Conservation (phyloP, 2,888 invertebrate species). For the Drosophila buzzatii region DNA sequence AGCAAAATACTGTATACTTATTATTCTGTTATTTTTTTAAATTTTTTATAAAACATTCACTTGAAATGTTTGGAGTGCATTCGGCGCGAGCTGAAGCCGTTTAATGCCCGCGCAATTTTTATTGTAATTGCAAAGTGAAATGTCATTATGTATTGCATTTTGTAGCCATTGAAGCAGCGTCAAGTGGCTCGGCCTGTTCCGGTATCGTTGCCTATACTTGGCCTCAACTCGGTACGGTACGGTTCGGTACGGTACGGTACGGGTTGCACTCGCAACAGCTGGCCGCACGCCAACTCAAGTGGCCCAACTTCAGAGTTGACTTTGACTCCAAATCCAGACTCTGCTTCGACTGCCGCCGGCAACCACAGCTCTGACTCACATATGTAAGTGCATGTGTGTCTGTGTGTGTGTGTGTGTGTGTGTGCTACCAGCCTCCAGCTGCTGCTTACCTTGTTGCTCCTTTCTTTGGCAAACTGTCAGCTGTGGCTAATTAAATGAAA, state of each 20-base stretch:
- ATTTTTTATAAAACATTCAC: conserved; percentile 46
- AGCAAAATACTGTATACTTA: background rate
- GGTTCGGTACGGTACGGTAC: conserved; percentile 19
- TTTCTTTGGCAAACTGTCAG: conserved; percentile 75
- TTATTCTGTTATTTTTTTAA: conserved; percentile 8
- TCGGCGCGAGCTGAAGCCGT: conserved; percentile 71
- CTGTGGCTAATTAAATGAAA: conserved; percentile 79
- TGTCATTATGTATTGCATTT: conserved; percentile 77
- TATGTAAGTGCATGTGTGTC: conserved; percentile 2
- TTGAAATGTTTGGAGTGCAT: conserved; percentile 73
- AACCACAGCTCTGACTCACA: conserved; percentile 33
- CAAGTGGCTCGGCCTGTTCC: conserved; percentile 62
- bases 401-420: conserved; percentile 1
- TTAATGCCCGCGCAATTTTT: conserved; percentile 74
- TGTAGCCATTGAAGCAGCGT: conserved; percentile 78
- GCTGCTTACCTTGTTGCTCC: conserved; percentile 42
- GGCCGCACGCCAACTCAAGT: conserved; percentile 61
- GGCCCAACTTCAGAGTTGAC: conserved; percentile 51
- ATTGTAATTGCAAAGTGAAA: conserved; percentile 78
- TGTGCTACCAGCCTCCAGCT: conserved; percentile 5
- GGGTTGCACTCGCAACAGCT: conserved; percentile 46
- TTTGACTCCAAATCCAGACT: conserved; percentile 32
- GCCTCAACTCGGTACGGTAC: conserved; percentile 3
- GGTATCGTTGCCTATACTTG: conserved; percentile 19
- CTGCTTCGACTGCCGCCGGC: conserved; percentile 40